These are phyloP conservation scores for Lineus longissimus DNA, from an alignment of 1,140 invertebrate genomes.

Conservation along the genomic window DNA sequence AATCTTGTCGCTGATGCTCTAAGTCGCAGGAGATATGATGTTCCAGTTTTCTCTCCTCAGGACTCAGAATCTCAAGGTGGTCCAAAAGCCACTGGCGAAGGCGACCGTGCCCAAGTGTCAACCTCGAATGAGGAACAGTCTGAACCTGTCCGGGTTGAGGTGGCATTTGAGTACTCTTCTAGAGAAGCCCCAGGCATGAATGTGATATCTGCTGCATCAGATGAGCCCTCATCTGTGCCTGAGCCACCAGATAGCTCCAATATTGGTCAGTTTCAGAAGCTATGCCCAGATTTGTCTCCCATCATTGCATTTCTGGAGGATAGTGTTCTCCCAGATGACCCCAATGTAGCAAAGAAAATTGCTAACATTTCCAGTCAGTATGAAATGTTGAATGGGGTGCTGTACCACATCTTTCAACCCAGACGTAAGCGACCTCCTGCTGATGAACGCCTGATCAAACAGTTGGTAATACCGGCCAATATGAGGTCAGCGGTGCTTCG, in stretches of 20 bases:
- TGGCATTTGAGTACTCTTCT: no score
- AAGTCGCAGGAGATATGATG: neutral
- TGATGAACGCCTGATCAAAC: conserved; percentile 1
- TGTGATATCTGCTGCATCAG: no score
- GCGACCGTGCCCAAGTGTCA: no score
- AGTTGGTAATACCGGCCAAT: neutral
- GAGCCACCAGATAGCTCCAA: no score
- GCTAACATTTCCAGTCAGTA: conserved; percentile 15
- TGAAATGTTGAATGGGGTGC: conserved; percentile 18
- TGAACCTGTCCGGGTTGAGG: no score
- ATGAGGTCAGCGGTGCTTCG: neutral
- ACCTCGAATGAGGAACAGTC: no score
- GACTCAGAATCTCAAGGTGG: no score
- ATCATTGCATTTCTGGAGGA: conserved; percentile 13
- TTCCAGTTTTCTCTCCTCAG: neutral
- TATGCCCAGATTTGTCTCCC: conserved; percentile 16
- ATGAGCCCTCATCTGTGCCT: no score
- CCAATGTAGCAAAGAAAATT: neutral
- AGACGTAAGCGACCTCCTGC: conserved; percentile 4
- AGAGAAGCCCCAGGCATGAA: no score
- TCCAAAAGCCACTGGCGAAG: no score
- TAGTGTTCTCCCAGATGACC: conserved; percentile 10
- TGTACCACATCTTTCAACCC: conserved; percentile 25
- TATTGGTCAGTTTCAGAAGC: no score
- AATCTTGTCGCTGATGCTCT: neutral